Base-by-base conservation (phyloP, 2,113 vertebrate genomes). In the Neotragus pygmaeus region DNA sequence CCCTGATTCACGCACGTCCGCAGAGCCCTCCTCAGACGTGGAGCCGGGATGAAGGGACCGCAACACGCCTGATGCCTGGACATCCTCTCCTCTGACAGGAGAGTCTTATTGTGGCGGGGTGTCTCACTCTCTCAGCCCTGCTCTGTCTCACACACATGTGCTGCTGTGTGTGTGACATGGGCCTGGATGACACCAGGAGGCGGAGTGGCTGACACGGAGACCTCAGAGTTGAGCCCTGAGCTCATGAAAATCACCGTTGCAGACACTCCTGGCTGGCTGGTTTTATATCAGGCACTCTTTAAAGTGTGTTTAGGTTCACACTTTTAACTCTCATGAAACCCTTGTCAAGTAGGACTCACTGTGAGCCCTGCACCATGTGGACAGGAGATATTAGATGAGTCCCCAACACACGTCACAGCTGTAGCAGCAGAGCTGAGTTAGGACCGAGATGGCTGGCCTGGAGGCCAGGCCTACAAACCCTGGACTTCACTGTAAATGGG, bases 391-490 rank as follows among this genome's bases (percentile, higher is more conserved):
- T 7, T 7, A 78, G 47, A 36, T 53, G 82, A 36, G 23, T 33
- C 13, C 7, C 14, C 6, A 7, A 21, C 10, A 2, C 2, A 28
- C 0, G 2, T n/a, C 7, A 2, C n/a, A 1, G 7, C 49, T 51
- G 28, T 49, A 27, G 17, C 15, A 11, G 30, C 57, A 39, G 36
- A 28, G 9, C 49, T 21, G 58, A 30, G 8, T 8, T 14, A 7
- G 51, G 17, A 57, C 51, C 4, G 1, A 43, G 62, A 11, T 14
- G 1, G 1, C 30, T 12, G 3, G 25, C 53, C 36, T 17, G 21
- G 6, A 17, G 21, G 47, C 70, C 1, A 2, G 19, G 75, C 11
- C 47, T 70, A 33, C 4, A 7, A 15, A 30, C 30, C 28, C 0
- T 1, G 3, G 0, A 2, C 49, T 49, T 1, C 3, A 7, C 39